These are phyloP conservation scores for Polyploca ridens DNA, from an alignment of 2,888 invertebrate species.

Conservation along the genomic window DNA sequence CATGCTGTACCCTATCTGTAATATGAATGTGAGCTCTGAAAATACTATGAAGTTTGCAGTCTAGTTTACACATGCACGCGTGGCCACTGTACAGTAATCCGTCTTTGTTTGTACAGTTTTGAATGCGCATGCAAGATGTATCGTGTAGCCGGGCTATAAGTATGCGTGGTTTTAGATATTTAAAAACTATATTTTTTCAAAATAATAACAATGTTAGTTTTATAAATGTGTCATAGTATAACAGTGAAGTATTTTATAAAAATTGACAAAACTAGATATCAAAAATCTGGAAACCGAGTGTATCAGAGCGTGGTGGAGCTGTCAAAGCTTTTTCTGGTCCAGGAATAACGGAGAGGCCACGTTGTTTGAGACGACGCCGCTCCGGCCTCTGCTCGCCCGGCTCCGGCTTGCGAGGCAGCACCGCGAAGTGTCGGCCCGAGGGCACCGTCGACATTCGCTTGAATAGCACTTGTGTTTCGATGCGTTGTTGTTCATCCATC, in stretches of 20 bases:
- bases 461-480: constrained; percentile 68
- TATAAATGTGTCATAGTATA: no score
- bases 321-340: constrained; percentile 64
- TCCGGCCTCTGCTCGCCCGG: constrained; percentile 48
- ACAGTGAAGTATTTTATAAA: constrained; percentile 7
- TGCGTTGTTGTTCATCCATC: constrained; percentile 62
- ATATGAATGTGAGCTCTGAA: no score
- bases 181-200: no score
- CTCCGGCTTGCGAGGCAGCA: constrained; percentile 62
- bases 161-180: no score
- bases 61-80: no score
- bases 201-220: no score
- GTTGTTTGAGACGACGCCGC: constrained; percentile 62
- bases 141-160: no score
- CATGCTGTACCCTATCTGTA: no score
- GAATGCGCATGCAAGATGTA: no score
- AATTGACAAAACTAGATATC: constrained; percentile 52
- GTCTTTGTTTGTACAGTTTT: no score
- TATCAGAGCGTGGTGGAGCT: constrained; percentile 57
- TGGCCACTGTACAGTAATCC: no score
- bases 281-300: constrained; percentile 68
- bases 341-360: constrained; percentile 69
- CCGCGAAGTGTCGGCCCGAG: constrained; percentile 66
- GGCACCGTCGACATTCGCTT: constrained; percentile 75
- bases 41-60: no score